Base-by-base conservation (phyloP, 1,140 invertebrate genomes). In the Lasaia peninsularis region DNA sequence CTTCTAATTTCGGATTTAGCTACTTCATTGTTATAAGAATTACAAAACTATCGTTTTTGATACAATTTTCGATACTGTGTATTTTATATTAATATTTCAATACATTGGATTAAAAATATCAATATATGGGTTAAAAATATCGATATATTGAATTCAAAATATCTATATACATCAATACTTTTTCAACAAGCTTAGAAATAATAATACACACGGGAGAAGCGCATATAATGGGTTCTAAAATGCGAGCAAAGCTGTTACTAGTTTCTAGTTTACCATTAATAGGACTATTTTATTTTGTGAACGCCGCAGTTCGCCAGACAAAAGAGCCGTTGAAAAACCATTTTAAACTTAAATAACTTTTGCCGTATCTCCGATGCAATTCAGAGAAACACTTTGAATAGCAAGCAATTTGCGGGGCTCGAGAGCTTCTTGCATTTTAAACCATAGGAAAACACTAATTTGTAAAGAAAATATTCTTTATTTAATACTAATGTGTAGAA, bases 271-370 rank as follows among this genome's bases (percentile, higher is more conserved):
- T 28, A 7, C 24, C 10, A 16, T 40, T 9, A 40, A 40, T 40
- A 18, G 16, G 37, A 16, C 10, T 18, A 40, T 8, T 16, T 7
- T 18, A 44, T 18, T 44, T 18, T 20, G 10, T 11, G 20, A 20
- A 48, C 8, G 2, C 1, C 10, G 10, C 11, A 20, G 11, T 21
- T 10, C 16, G 9, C 18, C 10, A 16, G 11, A 44, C 20, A 48
- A 48, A 11, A 48, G 40, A 48, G 10, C 40, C 18, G 10, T 16
- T 48, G 40, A 48, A 48, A 44, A 48, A 21, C 40, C 40, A 20
- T 40, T 48, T 48, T 48, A 48, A 48, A 48, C 40, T 44, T 44
- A 44, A 44, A 44, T 20, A 44, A 44, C 40, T 44, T 44, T 44
- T 9, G 14, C 40, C 9, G 16, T 44, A 44, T 44, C 18, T 44